Percentiles rank a stretch among this genome's conserved stretches.
Evolutionary conservation across 1,140 invertebrate species (phyloP).

Genomic region (Aphidius gifuensis): DNA sequence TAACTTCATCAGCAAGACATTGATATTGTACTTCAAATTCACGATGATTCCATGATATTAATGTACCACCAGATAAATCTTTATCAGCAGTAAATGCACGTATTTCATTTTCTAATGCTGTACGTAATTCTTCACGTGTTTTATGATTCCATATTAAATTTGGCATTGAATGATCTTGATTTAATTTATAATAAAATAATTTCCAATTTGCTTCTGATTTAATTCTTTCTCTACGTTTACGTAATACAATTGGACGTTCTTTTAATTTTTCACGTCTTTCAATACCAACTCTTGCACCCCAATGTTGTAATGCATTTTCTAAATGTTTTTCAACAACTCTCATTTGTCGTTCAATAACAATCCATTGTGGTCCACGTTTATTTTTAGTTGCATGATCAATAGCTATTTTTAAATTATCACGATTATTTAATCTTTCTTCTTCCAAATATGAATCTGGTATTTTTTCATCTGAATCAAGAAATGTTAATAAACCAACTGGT

Average conservation of each 20-base stretch:
- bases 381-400: slow-evolving; percentile 72
- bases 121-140: slow-evolving; percentile 92
- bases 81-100: slow-evolving; percentile 85
- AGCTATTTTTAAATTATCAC: slow-evolving; percentile 95
- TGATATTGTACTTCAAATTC: slow-evolving; percentile 95
- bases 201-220: slow-evolving; percentile 92
- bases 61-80: slow-evolving; percentile 76
- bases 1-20: slow-evolving; percentile 93
- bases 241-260: slow-evolving; percentile 80
- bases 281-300: slow-evolving; percentile 75
- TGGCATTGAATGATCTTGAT: slow-evolving; percentile 89
- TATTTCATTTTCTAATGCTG: slow-evolving; percentile 91
- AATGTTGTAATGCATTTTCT: slow-evolving; percentile 82
- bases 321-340: slow-evolving; percentile 77
- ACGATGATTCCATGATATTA: slow-evolving; percentile 96
- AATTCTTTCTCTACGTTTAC: slow-evolving; percentile 85
- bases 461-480: slow-evolving; percentile 82
- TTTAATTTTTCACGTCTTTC: slow-evolving; percentile 64
- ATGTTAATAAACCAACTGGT: slow-evolving; percentile 85
- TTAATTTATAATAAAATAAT: slow-evolving; percentile 95
- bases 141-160: slow-evolving; percentile 99
- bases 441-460: slow-evolving; percentile 73
- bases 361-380: slow-evolving; percentile 66
- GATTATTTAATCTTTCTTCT: slow-evolving; percentile 74
- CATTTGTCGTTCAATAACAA: slow-evolving; percentile 68